phyloP scores from a whole-genome alignment of 2,888 invertebrate genomes.

The Brachylomia viminalis region DNA sequence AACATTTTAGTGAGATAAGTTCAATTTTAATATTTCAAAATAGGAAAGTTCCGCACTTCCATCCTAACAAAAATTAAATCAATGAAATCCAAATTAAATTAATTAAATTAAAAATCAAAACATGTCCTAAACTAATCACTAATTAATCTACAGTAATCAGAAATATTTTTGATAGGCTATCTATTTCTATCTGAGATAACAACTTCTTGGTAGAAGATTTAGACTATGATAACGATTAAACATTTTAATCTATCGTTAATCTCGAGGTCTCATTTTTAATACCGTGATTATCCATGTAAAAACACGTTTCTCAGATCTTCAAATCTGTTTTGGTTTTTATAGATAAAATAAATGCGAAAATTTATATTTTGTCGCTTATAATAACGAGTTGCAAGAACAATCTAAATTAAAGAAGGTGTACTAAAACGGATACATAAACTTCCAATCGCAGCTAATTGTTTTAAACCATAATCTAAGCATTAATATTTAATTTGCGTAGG shows the following conservation, averaged over 20 bases:
- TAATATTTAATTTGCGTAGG: slow-evolving; percentile 60
- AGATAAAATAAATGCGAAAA: not conserved
- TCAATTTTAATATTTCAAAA: not conserved
- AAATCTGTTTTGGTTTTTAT: slow-evolving; percentile 7
- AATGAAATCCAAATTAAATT: slow-evolving; percentile 19
- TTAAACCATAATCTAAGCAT: slow-evolving; percentile 47
- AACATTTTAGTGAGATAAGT: not conserved
- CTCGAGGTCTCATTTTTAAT: slow-evolving; percentile 52
- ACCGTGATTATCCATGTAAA: slow-evolving; percentile 63
- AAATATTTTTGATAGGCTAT: slow-evolving; percentile 58
- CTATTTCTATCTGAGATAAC: slow-evolving; percentile 57
- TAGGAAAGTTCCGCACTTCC: slow-evolving; percentile 2
- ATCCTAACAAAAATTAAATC: slow-evolving; percentile 23
- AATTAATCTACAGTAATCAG: slow-evolving; percentile 65
- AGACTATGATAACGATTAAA: slow-evolving; percentile 50
- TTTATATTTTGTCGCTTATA: not conserved
- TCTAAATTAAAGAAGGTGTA: slow-evolving; percentile 32
- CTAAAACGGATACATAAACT: slow-evolving; percentile 59
- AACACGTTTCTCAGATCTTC: slow-evolving; percentile 22
- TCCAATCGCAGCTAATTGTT: slow-evolving; percentile 55
- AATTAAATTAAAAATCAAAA: slow-evolving; percentile 61
- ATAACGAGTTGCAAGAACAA: slow-evolving; percentile 27
- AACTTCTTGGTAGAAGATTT: slow-evolving; percentile 50
- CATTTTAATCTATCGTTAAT: slow-evolving; percentile 59
- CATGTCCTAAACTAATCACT: slow-evolving; percentile 56